Evolutionary conservation across 92 coral and sea anemone genomes (phyloP), one percentile per base, ranked within the genome.

Genomic region (Montipora capitata): DNA sequence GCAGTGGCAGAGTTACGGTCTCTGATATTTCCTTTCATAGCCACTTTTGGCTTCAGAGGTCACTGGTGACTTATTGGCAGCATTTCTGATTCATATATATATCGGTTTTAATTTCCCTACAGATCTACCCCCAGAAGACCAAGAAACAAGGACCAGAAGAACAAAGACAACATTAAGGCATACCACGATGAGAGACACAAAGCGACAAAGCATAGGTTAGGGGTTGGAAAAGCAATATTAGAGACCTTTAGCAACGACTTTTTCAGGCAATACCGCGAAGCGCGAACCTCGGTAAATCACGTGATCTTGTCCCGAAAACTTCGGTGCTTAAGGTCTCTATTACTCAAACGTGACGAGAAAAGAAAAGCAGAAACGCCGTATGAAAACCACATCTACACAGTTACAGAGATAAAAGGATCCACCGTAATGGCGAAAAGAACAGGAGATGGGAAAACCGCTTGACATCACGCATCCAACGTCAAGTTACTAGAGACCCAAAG

Each of bases 171-270:
- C 51, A 45, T 45, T 8, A 45, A 45, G 8, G 5, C 59, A 74
- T 76, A 88, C 90, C 92, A 92, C 38, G 95, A 93, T 82, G 77
- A 86, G 67, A 39, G 92, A 66, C 89, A 86, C 64, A 58, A 57
- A 48, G 85, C 85, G 52, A 90, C 81, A 68, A 45, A 68, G 40
- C 88, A 81, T 58, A 40, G 49, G 68, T 41, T 90, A 52, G 78
- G 82, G 57, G 68, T 77, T 6, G 92, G 96, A 49, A 75, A 93
- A 16, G 94, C 96, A 49, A 18, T 18, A 88, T 90, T 7, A 65
- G 87, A 12, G 84, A 18, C 20, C 20, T 18, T 18, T 18, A 18
- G 20, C 20, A 18, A 18, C 20, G 20, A 18, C 20, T 18, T 18
- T 18, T 18, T 18, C 20, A 0, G 20, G 20, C 20, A 18, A 18